Conservation (phyloP, 2,113 vertebrate genomes). For the Thinocorus orbignyianus region DNA sequence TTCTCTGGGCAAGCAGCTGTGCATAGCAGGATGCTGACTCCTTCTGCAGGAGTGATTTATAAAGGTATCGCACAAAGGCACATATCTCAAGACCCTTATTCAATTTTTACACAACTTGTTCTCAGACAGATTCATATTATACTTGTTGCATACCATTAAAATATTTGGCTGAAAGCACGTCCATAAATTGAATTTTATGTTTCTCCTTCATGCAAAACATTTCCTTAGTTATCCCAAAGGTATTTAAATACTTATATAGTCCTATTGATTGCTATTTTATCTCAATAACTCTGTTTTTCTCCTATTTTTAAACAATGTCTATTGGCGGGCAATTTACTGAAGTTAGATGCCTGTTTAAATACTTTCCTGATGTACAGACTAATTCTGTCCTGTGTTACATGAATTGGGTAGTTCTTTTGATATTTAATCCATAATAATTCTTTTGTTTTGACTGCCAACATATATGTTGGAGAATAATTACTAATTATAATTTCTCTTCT, state of each 20-base stretch:
- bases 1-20: conserved; percentile 40
- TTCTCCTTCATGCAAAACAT: background rate
- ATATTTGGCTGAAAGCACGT: background rate
- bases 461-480: background rate
- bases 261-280: background rate
- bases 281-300: background rate
- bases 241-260: background rate
- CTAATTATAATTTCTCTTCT: background rate
- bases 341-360: background rate
- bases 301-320: background rate
- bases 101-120: background rate
- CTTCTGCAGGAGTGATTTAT: conserved; percentile 45
- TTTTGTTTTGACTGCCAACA: background rate
- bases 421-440: background rate
- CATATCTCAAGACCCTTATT: background rate
- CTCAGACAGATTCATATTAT: background rate
- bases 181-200: background rate
- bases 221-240: background rate
- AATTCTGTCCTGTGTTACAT: background rate
- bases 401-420: background rate
- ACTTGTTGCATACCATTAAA: background rate
- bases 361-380: background rate
- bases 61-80: background rate
- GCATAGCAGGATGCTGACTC: conserved; percentile 31
- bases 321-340: background rate